Conservation (phyloP, 2,113 vertebrate genomes). For the Turnix velox region DNA sequence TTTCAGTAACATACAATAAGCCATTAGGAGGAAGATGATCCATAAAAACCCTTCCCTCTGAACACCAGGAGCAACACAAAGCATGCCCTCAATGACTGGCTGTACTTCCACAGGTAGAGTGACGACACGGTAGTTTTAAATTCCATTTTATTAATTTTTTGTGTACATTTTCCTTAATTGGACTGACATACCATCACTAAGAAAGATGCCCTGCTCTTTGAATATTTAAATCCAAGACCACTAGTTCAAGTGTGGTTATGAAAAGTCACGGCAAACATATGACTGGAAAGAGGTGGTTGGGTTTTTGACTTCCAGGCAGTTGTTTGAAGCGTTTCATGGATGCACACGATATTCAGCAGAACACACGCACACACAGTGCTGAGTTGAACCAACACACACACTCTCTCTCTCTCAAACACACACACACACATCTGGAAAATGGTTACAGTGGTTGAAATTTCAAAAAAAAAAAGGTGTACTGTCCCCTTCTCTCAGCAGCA, state of each 20-base stretch:
- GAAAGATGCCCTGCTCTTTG: slow-evolving; percentile 59
- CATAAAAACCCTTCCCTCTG: background rate
- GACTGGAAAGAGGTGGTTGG: slow-evolving; percentile 57
- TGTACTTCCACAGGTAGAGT: background rate
- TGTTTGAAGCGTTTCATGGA: slow-evolving; percentile 56
- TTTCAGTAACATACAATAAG: background rate
- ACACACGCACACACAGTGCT: slow-evolving; percentile 43
- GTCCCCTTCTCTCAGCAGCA: slow-evolving; percentile 60
- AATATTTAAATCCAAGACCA: slow-evolving; percentile 39
- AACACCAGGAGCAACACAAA: background rate
- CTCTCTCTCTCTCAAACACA: background rate
- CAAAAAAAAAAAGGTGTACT: slow-evolving; percentile 56
- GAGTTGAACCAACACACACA: background rate
- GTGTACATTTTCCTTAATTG: slow-evolving; percentile 65
- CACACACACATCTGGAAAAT: slow-evolving; percentile 9
- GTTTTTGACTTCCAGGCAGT: slow-evolving; percentile 40
- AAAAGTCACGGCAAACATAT: slow-evolving; percentile 66
- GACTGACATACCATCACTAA: slow-evolving; percentile 55
- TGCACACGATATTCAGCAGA: slow-evolving; percentile 38
- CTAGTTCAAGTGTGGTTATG: slow-evolving; percentile 56
- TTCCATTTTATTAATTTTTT: slow-evolving; percentile 69
- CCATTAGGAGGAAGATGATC: background rate
- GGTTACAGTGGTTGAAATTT: slow-evolving; percentile 35
- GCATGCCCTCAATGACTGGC: background rate
- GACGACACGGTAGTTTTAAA: background rate